Base-by-base conservation (phyloP, 2,888 invertebrate genomes). In the Athrips mouffetella region DNA sequence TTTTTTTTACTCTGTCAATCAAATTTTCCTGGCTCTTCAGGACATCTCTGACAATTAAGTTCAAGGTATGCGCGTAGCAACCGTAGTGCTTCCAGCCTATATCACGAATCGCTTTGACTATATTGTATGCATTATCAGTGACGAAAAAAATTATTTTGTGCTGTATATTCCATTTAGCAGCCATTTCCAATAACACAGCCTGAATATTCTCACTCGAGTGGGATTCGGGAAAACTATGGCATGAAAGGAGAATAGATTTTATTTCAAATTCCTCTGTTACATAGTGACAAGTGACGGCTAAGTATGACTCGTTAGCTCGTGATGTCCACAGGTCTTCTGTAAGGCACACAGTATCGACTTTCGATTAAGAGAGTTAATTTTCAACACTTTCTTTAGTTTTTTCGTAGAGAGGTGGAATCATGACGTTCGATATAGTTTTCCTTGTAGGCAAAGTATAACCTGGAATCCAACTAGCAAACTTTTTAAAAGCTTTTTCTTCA, bases 281-380 rank as follows among this genome's bases (percentile, higher is more conserved):
- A 27, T 59, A 61, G 44, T 65, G 65, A 0, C 58, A 64, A 0
- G 65, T 68, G 1, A 66, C 20, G 0, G 59, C 62, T 2, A 67
- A 52, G 45, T 54, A 63, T 3, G 48, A 40, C 8, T 64, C 60
- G 11, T 40, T 60, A 3, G 16, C 35, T 3, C 49, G 31, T 1
- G 69, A 65, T 0, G 63, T 64, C 65, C 66, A 67, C 23, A 59
- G 40, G 46, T 68, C 65, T 1, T 55, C 41, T 0, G 64, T 65
- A 2, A 67, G 16, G 29, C 62, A 62, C 7, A 65, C 51, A 7
- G n/a, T 16, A 1, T 2, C 33, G 5, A 16, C 16, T 7, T 6
- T 33, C 2, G 33, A 16, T 2, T 2, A 7, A 1, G 4, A 7
- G 1, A 33, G 4, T 8, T 7, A 3, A 16, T 6, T 16, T 15